Evolutionary conservation across 2,113 vertebrate genomes (phyloP), one percentile per base, ranked within the genome.

Genomic region (Ceyx melanurus): DNA sequence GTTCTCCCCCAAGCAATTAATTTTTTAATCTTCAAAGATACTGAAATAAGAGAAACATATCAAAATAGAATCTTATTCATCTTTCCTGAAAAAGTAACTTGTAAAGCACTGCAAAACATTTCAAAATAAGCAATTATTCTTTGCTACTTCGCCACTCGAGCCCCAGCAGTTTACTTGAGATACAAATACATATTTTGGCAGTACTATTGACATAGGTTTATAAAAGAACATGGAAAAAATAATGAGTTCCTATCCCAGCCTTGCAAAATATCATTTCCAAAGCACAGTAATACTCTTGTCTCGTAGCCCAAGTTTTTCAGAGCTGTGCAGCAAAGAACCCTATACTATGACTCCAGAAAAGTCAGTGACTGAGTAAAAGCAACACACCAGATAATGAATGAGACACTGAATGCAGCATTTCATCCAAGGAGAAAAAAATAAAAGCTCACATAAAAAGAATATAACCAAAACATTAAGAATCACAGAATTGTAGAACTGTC

Each of bases 51-150:
- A 92, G 46, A 89, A 89, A 89, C 58, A 64, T 46, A 85, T 45
- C 35, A 56, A 92, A 96, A 96, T 53, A 94, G 94, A 85, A 85
- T 48, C 60, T 71, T 87, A 82, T 33, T 93, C 81, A 89, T 91
- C 37, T 48, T 71, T 82, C 48, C 87, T 92, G 58, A 92, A 94
- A 79, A 45, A 92, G n/a, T 33, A 88, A 83, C 67, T 95, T 94
- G 45, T 35, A 82, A 92, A 91, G 51, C 56, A 82, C 6, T 43
- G 51, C 60, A 94, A 95, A 92, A 94, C 64, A 89, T 93, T 51
- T 95, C 67, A 91, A 96, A 94, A 92, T 85, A 95, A 90, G 86
- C 64, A 94, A 88, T 91, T 94, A 79, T 89, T 94, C 31, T 85
- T 93, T 92, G 56, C 82, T 93, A 22, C 81, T 96, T 89, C 64